Conservation (phyloP, 2,888 invertebrate genomes). For the Caenorhabditis panamensis region DNA sequence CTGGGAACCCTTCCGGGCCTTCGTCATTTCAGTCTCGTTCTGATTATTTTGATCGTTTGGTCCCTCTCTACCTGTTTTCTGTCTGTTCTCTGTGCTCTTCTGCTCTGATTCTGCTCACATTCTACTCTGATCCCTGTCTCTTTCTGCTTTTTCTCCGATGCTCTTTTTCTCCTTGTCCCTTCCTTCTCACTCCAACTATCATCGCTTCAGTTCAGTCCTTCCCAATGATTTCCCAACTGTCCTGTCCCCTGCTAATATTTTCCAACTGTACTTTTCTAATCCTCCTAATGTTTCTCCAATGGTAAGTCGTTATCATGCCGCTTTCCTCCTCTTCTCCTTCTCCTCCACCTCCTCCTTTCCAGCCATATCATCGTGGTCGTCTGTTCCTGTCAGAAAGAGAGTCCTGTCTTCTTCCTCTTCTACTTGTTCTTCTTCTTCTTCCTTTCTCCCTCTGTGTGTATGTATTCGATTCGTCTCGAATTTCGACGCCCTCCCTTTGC, state of each 20-base stretch:
- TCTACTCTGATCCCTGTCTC: background rate
- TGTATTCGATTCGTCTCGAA: conserved; percentile 56
- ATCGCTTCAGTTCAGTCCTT: background rate
- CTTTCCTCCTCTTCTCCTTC: conserved; percentile 12
- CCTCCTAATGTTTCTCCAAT: background rate
- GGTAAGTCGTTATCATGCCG: background rate
- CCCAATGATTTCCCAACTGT: conserved; percentile 1
- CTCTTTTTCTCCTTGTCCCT: no score
- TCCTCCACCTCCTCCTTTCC: conserved; percentile 2
- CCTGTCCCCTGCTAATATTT: background rate
- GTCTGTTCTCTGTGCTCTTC: background rate
- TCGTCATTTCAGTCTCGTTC: background rate
- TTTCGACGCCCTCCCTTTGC: conserved; percentile 35
- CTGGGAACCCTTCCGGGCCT: background rate
- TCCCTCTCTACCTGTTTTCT: background rate
- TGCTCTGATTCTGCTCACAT: no score
- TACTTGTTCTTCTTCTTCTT: conserved; percentile 26
- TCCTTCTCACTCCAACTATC: no score
- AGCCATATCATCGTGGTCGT: background rate
- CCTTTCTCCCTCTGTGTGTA: conserved; percentile 36
- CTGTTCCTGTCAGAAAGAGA: conserved; percentile 14
- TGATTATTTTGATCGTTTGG: background rate
- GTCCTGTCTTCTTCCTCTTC: conserved; percentile 13
- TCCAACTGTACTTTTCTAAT: conserved; percentile 1
- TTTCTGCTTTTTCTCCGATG: background rate